Evolutionary conservation across 37 sponge, comb jelly and placozoan genomes (phyloP), one percentile per base, ranked within the genome.

Genomic region (Halichondria panicea): DNA sequence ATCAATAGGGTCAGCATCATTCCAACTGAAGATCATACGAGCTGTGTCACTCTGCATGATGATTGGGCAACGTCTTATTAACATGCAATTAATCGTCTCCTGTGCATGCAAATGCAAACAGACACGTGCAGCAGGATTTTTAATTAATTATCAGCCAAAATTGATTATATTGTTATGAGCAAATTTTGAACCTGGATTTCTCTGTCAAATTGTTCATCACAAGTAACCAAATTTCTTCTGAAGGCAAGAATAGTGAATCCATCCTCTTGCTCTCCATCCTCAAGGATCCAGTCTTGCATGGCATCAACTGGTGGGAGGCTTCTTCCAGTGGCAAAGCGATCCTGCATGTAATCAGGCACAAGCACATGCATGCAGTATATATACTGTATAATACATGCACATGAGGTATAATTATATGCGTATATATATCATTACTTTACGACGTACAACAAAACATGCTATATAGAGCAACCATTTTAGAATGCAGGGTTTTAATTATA

Each of bases 161-260:
- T 25, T 11, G 7, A 59, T 59, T 13, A 25, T 8, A 8, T 21
- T 25, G 8, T 59, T 18, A 59, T n/a, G 7, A 25, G 8, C 60
- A 59, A 8, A 24, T 18, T 24, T 59, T 7, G 40, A 9, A 75
- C 58, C 60, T 35, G 4, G 24, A 75, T 61, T 7, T 61, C 25
- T 45, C 45, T 65, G 46, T 68, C 70, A n/a, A n/a, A n/a, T n/a
- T 21, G 4, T 9, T 67, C 70, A 77, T 85, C 86, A 55, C 86
- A 77, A 0, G 77, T 84, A 28, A 33, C 63, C 12, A 45, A 66
- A 39, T 69, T 53, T 33, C 84, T 32, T 37, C 50, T 39, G 43
- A 83, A 84, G 65, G 69, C 56, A 40, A 84, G 56, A 5, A 55
- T 50, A 42, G 86, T 85, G 59, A 61, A 78, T 7, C 86, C 86